Evolutionary conservation across 2,888 invertebrate species (phyloP).

Genomic region (Nephrotoma appendiculata): DNA sequence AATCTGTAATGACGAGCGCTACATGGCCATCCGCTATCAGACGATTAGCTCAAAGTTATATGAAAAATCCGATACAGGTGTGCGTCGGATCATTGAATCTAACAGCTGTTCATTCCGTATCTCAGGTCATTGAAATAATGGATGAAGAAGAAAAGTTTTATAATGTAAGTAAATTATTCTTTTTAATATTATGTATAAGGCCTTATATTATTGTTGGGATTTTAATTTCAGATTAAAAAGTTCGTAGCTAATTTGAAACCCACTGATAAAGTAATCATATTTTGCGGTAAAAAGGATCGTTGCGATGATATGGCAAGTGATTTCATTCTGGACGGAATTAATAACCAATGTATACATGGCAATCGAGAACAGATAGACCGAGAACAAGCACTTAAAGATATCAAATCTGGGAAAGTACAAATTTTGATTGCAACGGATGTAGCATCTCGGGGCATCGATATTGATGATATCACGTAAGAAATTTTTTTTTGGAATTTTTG

Average conservation of each 20-base stretch:
- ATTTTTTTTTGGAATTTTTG: slow-evolving; percentile 18
- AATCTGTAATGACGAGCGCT: slow-evolving; percentile 94
- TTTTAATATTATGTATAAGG: background rate
- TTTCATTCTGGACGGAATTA: slow-evolving; percentile 49
- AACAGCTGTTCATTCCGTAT: slow-evolving; percentile 78
- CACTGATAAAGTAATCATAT: slow-evolving; percentile 76
- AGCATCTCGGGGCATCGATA: slow-evolving; percentile 87
- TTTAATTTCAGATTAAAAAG: slow-evolving; percentile 39
- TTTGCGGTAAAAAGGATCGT: slow-evolving; percentile 72
- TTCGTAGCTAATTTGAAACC: slow-evolving; percentile 56
- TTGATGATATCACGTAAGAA: slow-evolving; percentile 60
- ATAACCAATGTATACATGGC: slow-evolving; percentile 75
- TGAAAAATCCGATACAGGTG: slow-evolving; percentile 80
- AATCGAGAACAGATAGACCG: slow-evolving; percentile 69
- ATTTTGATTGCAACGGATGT: slow-evolving; percentile 91
- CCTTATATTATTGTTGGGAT: background rate
- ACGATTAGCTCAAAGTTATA: slow-evolving; percentile 70
- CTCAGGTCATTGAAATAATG: slow-evolving; percentile 61
- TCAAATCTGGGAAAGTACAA: slow-evolving; percentile 60
- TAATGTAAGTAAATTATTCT: slow-evolving; percentile 30
- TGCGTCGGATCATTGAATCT: slow-evolving; percentile 80
- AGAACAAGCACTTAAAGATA: slow-evolving; percentile 70
- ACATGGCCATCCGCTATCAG: slow-evolving; percentile 89
- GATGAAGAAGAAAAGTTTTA: slow-evolving; percentile 53
- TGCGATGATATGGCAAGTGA: slow-evolving; percentile 77